Conservation (phyloP, 2,113 vertebrate species). For the Xyliphius kryptos region DNA sequence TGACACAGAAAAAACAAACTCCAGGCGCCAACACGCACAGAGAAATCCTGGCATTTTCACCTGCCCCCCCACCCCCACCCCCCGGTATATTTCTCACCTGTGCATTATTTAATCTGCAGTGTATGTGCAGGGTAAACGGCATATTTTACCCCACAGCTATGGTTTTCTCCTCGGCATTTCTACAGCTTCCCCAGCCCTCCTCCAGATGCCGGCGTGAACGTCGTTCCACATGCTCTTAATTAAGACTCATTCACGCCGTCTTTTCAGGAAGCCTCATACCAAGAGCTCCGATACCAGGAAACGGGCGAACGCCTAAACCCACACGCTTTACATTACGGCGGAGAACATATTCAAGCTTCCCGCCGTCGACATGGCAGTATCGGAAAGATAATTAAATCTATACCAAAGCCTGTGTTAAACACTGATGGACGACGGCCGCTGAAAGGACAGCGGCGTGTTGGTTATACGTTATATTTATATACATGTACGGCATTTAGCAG, state of each 20-base stretch:
- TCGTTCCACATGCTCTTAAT: not conserved
- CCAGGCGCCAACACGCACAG: slow-evolving; percentile 21
- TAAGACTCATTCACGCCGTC: not conserved
- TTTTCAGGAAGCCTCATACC: not conserved
- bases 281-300: not conserved
- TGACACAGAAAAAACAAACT: slow-evolving; percentile 43
- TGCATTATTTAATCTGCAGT: not conserved
- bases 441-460: too few relatives aligned
- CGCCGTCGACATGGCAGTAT: too few relatives aligned
- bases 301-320: too few relatives aligned
- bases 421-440: too few relatives aligned
- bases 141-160: too few relatives aligned
- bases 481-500: too few relatives aligned
- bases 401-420: too few relatives aligned
- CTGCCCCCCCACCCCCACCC: not conserved
- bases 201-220: not conserved
- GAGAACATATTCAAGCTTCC: too few relatives aligned
- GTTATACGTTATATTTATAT: too few relatives aligned
- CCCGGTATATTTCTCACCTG: not conserved
- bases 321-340: too few relatives aligned
- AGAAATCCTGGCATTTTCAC: slow-evolving; percentile 3
- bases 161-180: not conserved
- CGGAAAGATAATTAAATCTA: too few relatives aligned
- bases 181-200: not conserved
- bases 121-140: not conserved